Evolutionary conservation across 2,888 invertebrate species (phyloP).

Genomic region (Stegana nigrithorax): DNA sequence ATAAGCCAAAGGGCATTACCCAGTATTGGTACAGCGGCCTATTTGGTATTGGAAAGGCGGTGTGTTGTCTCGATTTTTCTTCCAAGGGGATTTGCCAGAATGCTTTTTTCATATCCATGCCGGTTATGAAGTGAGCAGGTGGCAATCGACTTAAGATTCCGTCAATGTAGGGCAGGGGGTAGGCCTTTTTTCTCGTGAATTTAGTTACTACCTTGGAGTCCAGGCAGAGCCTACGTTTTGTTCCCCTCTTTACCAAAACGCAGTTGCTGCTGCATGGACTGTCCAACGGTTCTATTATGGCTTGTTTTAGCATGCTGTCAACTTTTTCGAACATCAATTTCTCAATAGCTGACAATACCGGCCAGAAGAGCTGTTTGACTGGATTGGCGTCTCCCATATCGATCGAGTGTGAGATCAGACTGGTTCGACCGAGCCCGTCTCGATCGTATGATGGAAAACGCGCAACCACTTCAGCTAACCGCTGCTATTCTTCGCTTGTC

Average conservation of each 20-base stretch:
- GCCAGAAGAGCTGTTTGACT: not conserved
- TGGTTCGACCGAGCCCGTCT: not conserved
- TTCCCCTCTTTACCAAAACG: conserved; percentile 39
- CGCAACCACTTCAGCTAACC: too few species aligned
- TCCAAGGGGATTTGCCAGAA: conserved; percentile 23
- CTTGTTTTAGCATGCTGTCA: not conserved
- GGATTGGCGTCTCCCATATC: not conserved
- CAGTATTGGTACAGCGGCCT: conserved; percentile 21
- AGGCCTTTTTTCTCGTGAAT: conserved; percentile 39
- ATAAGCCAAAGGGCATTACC: conserved; percentile 28
- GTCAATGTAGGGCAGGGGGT: conserved; percentile 5
- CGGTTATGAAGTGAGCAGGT: conserved; percentile 36
- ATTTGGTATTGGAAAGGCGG: conserved; percentile 41
- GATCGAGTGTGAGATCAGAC: not conserved
- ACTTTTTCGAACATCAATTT: not conserved
- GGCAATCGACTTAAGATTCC: conserved; percentile 22
- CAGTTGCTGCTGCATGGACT: conserved; percentile 48
- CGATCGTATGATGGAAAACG: not conserved
- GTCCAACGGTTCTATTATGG: conserved; percentile 43
- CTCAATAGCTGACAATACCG: not conserved
- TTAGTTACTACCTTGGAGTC: conserved; percentile 45
- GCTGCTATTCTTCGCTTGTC: too few species aligned
- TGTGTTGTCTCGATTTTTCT: conserved; percentile 18
- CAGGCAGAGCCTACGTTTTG: conserved; percentile 36
- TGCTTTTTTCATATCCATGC: conserved; percentile 31